These are phyloP conservation scores for Passer domesticus DNA, from an alignment of 2,113 vertebrate genomes.

Conservation along the genomic window DNA sequence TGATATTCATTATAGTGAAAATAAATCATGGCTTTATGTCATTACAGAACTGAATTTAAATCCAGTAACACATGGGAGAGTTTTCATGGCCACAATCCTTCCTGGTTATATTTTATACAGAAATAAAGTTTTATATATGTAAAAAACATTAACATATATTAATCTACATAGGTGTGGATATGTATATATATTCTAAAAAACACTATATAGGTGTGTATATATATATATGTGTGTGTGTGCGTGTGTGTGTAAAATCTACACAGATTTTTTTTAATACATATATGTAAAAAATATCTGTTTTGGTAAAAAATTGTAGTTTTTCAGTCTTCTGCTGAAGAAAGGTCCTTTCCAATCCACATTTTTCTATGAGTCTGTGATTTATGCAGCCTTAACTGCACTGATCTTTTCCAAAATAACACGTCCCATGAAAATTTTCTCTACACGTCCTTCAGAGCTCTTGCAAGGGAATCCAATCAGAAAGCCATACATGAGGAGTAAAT, in stretches of 20 bases:
- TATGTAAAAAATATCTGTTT: neutral
- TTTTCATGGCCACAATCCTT: neutral
- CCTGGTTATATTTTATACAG: neutral
- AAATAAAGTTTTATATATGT: neutral
- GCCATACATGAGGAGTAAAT: neutral
- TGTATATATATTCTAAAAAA: no score
- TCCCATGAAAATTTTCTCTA: neutral
- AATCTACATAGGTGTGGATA: neutral
- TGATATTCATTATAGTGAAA: neutral
- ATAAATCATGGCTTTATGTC: neutral
- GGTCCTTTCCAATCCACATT: neutral
- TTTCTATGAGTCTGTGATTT: neutral
- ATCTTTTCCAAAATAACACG: neutral
- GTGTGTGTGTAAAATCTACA: no score
- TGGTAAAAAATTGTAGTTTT: neutral
- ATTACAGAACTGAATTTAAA: neutral
- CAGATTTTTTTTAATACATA: accelerated
- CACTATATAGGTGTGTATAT: no score
- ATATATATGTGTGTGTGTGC: no score
- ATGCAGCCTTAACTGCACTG: neutral
- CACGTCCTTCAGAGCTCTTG: neutral
- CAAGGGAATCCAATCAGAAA: neutral
- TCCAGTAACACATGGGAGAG: neutral
- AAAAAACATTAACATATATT: neutral
- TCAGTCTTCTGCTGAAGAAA: neutral